Conservation (phyloP, 2,888 invertebrate species). For the Congeria kusceri region DNA sequence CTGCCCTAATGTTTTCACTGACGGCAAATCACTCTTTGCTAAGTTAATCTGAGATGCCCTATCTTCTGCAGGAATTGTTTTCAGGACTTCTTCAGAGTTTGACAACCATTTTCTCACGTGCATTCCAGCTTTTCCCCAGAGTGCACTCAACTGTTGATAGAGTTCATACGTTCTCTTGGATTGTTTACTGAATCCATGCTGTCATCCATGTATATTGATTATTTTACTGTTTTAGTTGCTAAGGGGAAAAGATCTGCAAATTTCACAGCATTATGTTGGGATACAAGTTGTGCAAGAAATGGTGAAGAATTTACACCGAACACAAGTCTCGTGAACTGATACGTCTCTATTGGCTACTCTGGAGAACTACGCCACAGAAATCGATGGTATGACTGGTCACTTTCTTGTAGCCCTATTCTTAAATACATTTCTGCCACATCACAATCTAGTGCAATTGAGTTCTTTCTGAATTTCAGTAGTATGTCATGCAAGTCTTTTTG, state of each 20-base stretch:
- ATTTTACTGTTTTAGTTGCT: no score
- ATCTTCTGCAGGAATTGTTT: slow-evolving; percentile 46
- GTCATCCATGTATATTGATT: no score
- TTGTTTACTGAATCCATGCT: slow-evolving; percentile 53
- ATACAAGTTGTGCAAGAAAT: slow-evolving; percentile 58
- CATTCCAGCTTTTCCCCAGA: slow-evolving; percentile 52
- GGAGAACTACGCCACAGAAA: slow-evolving; percentile 59
- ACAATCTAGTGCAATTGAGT: slow-evolving; percentile 47
- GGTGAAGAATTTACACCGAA: slow-evolving; percentile 67
- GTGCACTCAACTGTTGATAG: slow-evolving; percentile 43
- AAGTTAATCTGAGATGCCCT: slow-evolving; percentile 39
- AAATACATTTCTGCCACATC: slow-evolving; percentile 62
- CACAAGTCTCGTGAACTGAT: slow-evolving; percentile 52
- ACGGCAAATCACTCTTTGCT: slow-evolving; percentile 37
- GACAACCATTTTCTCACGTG: slow-evolving; percentile 51
- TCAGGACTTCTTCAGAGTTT: no score
- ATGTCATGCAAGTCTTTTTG: no score
- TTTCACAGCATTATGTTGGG: no score
- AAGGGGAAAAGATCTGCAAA: no score
- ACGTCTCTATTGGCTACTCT: no score
- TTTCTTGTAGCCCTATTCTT: slow-evolving; percentile 14
- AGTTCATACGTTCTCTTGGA: slow-evolving; percentile 27
- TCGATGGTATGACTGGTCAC: slow-evolving; percentile 37
- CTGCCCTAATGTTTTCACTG: slow-evolving; percentile 60
- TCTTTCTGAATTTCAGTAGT: no score